These are phyloP conservation scores for Dunckerocampus dactyliophorus DNA, from an alignment of 2,113 vertebrate genomes.

Conservation along the genomic window DNA sequence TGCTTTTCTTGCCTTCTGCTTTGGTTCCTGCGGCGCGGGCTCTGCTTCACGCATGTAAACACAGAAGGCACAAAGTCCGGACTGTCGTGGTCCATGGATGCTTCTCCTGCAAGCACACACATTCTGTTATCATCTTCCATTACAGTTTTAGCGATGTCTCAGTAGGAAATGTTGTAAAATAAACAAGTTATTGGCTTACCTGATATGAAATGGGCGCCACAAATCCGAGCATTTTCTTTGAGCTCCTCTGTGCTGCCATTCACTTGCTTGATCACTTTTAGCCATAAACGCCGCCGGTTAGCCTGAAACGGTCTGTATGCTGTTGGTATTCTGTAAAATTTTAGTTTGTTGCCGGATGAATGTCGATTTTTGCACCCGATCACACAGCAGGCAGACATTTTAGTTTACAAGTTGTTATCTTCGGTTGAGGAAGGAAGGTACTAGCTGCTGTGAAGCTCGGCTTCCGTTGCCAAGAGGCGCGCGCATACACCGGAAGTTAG, in stretches of 20 bases:
- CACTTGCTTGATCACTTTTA: conserved; percentile 14
- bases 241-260: conserved; percentile 16
- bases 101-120: conserved; percentile 31
- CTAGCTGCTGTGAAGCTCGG: neutral
- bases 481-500: conserved; percentile 22
- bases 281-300: conserved; percentile 39
- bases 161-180: neutral
- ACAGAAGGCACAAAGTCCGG: conserved; percentile 54
- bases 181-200: conserved; percentile 9
- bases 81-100: conserved; percentile 16
- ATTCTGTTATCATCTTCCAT: neutral
- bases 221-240: conserved; percentile 12
- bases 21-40: neutral
- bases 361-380: conserved; percentile 23
- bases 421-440: conserved; percentile 18
- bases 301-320: conserved; percentile 3
- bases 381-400: conserved; percentile 46
- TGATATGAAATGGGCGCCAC: conserved; percentile 55
- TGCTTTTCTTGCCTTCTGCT: conserved; percentile 17
- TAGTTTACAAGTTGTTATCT: conserved; percentile 2
- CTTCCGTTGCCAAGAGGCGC: conserved; percentile 47
- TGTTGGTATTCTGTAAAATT: conserved; percentile 37
- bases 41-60: conserved; percentile 10
- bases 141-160: neutral
- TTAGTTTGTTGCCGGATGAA: neutral